These are phyloP conservation scores for Psephotus haematonotus DNA, from an alignment of 2,113 vertebrate species.

Conservation along the genomic window DNA sequence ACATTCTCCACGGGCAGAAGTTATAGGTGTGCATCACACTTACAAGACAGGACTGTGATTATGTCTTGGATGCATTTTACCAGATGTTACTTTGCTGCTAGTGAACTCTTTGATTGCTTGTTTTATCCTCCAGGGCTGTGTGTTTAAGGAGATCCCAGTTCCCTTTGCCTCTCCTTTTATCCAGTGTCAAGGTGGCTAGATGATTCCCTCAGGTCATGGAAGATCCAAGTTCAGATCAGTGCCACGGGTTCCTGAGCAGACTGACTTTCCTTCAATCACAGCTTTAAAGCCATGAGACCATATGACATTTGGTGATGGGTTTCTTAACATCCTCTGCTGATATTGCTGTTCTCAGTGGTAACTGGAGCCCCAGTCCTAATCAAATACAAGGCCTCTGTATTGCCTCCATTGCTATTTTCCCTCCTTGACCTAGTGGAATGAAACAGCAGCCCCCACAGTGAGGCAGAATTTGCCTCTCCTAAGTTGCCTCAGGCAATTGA, in stretches of 20 bases:
- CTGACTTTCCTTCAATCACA: not conserved
- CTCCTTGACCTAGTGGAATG: not conserved
- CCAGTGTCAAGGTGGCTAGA: not conserved
- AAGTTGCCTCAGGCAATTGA: not conserved
- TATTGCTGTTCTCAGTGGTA: not conserved
- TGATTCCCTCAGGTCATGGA: not conserved
- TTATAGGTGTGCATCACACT: not conserved
- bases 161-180: not conserved
- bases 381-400: not conserved
- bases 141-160: not conserved
- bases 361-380: not conserved
- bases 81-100: not conserved
- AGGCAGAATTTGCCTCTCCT: not conserved
- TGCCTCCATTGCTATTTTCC: not conserved
- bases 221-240: not conserved
- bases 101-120: not conserved
- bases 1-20: not conserved
- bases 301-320: not conserved
- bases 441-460: not conserved
- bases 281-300: not conserved
- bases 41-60: not conserved
- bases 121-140: not conserved
- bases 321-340: not conserved
- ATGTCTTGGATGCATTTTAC: not conserved
- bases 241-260: fast-evolving